Percentiles rank a stretch among this genome's conserved stretches.
These are phyloP conservation scores for Caenorhabditis inopinata DNA, from an alignment of 1,140 invertebrate genomes.

Conservation along the genomic window DNA sequence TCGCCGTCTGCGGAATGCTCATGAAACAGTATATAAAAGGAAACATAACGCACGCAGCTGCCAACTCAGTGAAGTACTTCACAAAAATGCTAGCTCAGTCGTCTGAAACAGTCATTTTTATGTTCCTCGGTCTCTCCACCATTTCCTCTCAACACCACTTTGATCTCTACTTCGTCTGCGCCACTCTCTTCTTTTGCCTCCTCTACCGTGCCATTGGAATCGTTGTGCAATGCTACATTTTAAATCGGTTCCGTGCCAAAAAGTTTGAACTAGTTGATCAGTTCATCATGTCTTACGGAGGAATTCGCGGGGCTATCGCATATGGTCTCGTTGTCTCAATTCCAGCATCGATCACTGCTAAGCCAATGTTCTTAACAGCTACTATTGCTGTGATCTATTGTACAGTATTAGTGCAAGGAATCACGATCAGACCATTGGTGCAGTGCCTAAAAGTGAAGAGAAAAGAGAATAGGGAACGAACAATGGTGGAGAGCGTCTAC, in stretches of 20 bases:
- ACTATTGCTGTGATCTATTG: conserved; percentile 66
- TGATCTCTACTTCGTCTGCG: conserved; percentile 77
- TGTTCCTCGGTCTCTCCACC: conserved; percentile 82
- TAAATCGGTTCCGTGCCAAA: conserved; percentile 66
- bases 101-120: conserved; percentile 97
- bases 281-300: conserved; percentile 70
- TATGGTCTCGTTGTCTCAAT: conserved; percentile 69
- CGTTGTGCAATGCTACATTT: conserved; percentile 59
- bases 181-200: conserved; percentile 91
- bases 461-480: conserved; percentile 51
- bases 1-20: conserved; percentile 94
- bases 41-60: conserved; percentile 96
- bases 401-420: conserved; percentile 65
- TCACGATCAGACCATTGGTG: conserved; percentile 70
- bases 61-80: conserved; percentile 93
- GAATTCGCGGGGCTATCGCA: conserved; percentile 70
- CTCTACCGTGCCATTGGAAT: conserved; percentile 79
- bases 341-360: conserved; percentile 66
- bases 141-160: conserved; percentile 73
- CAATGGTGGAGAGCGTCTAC: conserved; percentile 62
- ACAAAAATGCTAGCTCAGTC: conserved; percentile 83
- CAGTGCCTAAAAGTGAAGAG: conserved; percentile 69
- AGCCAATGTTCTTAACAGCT: conserved; percentile 69
- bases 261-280: conserved; percentile 68
- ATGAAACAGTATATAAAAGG: conserved; percentile 98